Evolutionary conservation across 2,797 vertebrate species (phyloP), one percentile per base, ranked within the genome.

Genomic region (Valencia hispanica): DNA sequence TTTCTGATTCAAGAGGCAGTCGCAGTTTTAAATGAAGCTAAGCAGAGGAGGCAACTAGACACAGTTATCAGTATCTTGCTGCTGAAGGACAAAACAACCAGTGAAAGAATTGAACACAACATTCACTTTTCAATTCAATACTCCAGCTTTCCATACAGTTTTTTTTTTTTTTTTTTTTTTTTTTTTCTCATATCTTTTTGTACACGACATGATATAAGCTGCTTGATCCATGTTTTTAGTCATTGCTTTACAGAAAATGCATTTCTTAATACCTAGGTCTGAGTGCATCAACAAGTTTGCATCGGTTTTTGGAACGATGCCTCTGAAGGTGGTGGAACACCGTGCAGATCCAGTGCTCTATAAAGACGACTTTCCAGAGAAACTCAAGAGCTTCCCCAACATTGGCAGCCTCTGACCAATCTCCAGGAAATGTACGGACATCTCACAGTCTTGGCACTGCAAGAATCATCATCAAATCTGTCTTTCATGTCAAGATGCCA

Each of bases 261-360:
- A 25, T 39, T 4, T 73, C 18, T 1, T 43, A 27, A 30, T 0
- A 27, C 2, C 2, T 78, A 99, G 98, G 88, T 99, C 98, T 0
- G 98, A 99, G 93, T 99, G 98, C 94, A 99, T 99, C 95, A 99
- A 99, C 91, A 99, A 99, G 93, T 99, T 99, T 92, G 98, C 98
- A 0, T 97, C 97, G 0, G 98, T 99, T 78, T 99, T 99, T 11
- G 97, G 97, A 68, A 99, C 97, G 0, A 99, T 99, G 98, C 98
- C 98, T 17, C 95, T 99, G 77, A 99, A 99, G 93, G 98, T 98
- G 88, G 98, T 99, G 87, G 98, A 99, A 75, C 98, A 99, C 82
- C 96, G 98, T 0, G 98, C 98, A 0, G 98, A 99, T 86, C 98
- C 98, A 0, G 98, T 99, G 68, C 96, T 99, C 61, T 99, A 99